Percentiles rank a stretch among this genome's conserved stretches.
These are phyloP conservation scores for Mola mola DNA, from an alignment of 2,113 vertebrate genomes.

Conservation along the genomic window DNA sequence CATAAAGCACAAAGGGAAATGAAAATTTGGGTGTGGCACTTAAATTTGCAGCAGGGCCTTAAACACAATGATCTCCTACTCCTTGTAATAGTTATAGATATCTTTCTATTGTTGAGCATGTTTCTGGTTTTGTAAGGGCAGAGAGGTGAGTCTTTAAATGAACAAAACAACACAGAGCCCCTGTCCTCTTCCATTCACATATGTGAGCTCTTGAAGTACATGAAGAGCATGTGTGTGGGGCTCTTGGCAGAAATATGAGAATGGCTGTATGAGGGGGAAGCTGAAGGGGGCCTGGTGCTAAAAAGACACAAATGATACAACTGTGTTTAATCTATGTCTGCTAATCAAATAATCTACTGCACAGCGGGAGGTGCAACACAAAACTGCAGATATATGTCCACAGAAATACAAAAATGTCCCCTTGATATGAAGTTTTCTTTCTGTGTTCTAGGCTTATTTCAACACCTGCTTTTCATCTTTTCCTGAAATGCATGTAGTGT, in stretches of 20 bases:
- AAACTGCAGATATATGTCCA: no score
- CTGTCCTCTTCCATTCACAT: slow-evolving; percentile 13
- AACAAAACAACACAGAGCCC: slow-evolving; percentile 65
- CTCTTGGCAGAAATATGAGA: slow-evolving; percentile 55
- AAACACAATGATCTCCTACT: neutral
- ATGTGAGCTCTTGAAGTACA: slow-evolving; percentile 35
- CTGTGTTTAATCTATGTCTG: slow-evolving; percentile 47
- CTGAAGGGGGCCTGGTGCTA: slow-evolving; percentile 31
- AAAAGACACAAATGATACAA: slow-evolving; percentile 72
- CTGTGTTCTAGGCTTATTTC: slow-evolving; percentile 1
- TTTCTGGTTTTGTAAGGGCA: neutral
- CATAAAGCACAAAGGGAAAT: neutral
- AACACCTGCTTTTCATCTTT: slow-evolving; percentile 43
- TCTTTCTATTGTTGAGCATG: neutral
- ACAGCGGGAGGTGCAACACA: neutral
- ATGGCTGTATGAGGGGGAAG: slow-evolving; percentile 23
- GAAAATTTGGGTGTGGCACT: neutral
- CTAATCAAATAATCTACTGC: slow-evolving; percentile 3
- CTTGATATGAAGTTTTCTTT: slow-evolving; percentile 1
- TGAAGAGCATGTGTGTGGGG: slow-evolving; percentile 28
- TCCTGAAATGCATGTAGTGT: neutral
- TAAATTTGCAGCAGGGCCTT: slow-evolving; percentile 1
- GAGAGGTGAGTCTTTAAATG: slow-evolving; percentile 31
- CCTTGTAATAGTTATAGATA: neutral
- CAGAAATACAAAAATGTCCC: no score